Percentiles rank a stretch among this genome's conserved stretches.
These are phyloP conservation scores for Ariolimax columbianus DNA, from an alignment of 2,888 invertebrate species.

Conservation along the genomic window DNA sequence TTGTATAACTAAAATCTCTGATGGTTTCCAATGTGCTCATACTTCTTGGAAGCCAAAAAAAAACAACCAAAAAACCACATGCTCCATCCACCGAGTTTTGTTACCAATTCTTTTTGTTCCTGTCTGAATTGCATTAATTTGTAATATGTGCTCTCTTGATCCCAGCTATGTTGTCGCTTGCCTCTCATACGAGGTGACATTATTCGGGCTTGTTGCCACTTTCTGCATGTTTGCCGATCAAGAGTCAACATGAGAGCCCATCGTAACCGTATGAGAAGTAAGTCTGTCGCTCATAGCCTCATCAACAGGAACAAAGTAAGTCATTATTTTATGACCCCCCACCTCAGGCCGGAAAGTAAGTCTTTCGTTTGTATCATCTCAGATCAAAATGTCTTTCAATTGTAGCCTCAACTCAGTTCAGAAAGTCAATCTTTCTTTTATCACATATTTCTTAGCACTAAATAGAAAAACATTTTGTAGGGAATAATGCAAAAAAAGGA, in stretches of 20 bases:
- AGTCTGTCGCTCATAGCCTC: too few species aligned
- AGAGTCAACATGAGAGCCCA: slow-evolving; percentile 48
- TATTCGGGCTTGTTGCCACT: slow-evolving; percentile 19
- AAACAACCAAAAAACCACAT: slow-evolving; percentile 19
- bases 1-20: too few species aligned
- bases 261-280: not conserved
- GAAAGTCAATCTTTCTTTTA: too few species aligned
- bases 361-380: too few species aligned
- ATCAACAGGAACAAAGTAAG: slow-evolving; percentile 31
- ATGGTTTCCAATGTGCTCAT: too few species aligned
- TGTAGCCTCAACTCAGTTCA: too few species aligned
- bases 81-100: not conserved
- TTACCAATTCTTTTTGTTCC: not conserved
- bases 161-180: slow-evolving; percentile 37
- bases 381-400: too few species aligned
- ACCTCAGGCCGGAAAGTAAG: not conserved
- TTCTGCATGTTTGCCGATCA: slow-evolving; percentile 46
- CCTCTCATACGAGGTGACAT: slow-evolving; percentile 31
- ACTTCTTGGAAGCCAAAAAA: not conserved
- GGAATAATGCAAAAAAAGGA: too few species aligned
- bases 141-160: slow-evolving; percentile 6
- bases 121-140: not conserved
- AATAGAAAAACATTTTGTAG: too few species aligned
- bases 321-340: not conserved
- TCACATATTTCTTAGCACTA: not conserved